A percentile compares a stretch with the other conserved stretches of the same genome.
Conservation (phyloP, 1,140 invertebrate species). For the Heliconius congener region DNA sequence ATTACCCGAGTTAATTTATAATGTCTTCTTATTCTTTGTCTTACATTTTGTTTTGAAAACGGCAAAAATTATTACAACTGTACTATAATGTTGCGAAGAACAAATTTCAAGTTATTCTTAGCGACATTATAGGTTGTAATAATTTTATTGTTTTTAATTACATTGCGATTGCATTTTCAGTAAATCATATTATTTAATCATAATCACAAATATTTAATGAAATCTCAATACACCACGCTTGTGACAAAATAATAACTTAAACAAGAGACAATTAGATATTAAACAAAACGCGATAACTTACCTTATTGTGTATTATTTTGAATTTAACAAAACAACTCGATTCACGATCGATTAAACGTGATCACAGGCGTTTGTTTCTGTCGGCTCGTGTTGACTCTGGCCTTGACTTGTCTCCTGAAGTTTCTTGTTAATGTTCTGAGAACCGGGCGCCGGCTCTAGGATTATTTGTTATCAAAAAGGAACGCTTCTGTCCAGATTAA, state of each 20-base stretch:
- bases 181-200: not conserved
- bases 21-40: constrained; percentile 72
- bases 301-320: constrained; percentile 34
- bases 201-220: not conserved
- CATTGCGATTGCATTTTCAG: not conserved
- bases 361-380: constrained; percentile 37
- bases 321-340: constrained; percentile 40
- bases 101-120: not conserved
- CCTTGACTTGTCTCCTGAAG: constrained; percentile 41
- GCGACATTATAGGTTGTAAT: too few relatives aligned
- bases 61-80: constrained; percentile 52
- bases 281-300: constrained; percentile 35
- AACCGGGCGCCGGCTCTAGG: constrained; percentile 21
- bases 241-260: constrained; percentile 34
- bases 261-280: constrained; percentile 43
- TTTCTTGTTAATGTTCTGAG: constrained; percentile 25
- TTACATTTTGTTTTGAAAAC: constrained; percentile 63
- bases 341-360: constrained; percentile 45
- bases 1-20: constrained; percentile 77
- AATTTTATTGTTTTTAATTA: too few relatives aligned
- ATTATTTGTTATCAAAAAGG: not conserved
- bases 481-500: not conserved
- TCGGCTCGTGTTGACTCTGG: constrained; percentile 39
- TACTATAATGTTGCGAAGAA: constrained; percentile 32
- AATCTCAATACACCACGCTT: constrained; percentile 19